A percentile compares a stretch with the other conserved stretches of the same genome.
These are phyloP conservation scores for Cyrtorhinus lividipennis DNA, from an alignment of 1,140 invertebrate species.

Conservation along the genomic window DNA sequence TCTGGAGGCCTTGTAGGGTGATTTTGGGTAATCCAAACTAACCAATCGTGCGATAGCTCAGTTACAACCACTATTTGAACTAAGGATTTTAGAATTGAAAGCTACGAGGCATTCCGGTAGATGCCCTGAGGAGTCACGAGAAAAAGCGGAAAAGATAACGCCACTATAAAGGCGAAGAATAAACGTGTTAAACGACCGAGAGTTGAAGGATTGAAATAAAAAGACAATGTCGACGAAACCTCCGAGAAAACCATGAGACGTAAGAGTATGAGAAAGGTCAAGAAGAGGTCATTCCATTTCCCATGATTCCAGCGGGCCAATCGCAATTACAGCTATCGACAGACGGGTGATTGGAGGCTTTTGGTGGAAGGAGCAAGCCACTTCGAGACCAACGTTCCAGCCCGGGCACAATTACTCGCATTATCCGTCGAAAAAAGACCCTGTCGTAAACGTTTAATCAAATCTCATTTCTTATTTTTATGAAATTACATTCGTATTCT, in stretches of 20 bases:
- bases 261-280: not conserved
- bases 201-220: no score
- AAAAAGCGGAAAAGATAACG: no score
- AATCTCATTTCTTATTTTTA: slow-evolving; percentile 9
- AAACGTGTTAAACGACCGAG: no score
- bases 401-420: slow-evolving; percentile 2
- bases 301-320: not conserved
- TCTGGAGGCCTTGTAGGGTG: no score
- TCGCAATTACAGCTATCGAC: slow-evolving; percentile 6
- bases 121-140: no score
- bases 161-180: no score
- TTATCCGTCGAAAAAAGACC: not conserved
- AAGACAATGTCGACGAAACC: no score
- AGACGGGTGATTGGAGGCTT: not conserved
- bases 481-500: slow-evolving; percentile 11
- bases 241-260: not conserved
- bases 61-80: no score
- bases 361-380: not conserved
- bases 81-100: no score
- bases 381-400: not conserved
- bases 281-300: not conserved
- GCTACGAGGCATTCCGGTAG: no score
- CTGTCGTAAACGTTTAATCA: slow-evolving; percentile 7
- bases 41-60: no score
- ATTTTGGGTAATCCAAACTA: no score